Conservation (phyloP, 1,140 invertebrate species). For the Anastrepha obliqua region DNA sequence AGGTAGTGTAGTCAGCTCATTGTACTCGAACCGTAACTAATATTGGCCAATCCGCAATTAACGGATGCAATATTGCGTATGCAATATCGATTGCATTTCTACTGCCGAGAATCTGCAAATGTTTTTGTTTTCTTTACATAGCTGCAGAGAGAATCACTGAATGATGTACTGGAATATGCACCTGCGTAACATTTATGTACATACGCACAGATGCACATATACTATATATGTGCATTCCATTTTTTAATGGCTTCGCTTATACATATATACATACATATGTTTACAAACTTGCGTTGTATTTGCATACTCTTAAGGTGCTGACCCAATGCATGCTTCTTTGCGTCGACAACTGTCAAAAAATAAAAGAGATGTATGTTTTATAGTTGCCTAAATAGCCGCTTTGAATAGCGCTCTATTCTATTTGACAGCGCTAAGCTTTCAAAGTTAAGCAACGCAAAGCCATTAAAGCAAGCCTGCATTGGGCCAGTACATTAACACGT, state of each 20-base stretch:
- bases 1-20: background rate
- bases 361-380: no score
- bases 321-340: no score
- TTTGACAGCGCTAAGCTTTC: no score
- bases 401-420: no score
- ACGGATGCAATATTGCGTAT: slow-evolving; percentile 72
- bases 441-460: no score
- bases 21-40: slow-evolving; percentile 70
- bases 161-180: slow-evolving; percentile 6
- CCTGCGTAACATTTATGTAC: background rate
- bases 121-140: background rate
- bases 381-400: no score
- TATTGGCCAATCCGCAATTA: slow-evolving; percentile 71
- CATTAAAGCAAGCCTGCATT: no score
- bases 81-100: slow-evolving; percentile 55
- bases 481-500: no score
- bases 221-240: background rate
- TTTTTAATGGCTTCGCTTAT: no score
- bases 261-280: background rate
- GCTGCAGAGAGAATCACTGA: background rate
- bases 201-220: background rate
- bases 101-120: background rate
- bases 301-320: background rate
- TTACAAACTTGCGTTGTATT: background rate
- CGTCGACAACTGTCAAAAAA: no score